Evolutionary conservation across 2,888 invertebrate species (phyloP).

Genomic region (Hypena proboscidalis): DNA sequence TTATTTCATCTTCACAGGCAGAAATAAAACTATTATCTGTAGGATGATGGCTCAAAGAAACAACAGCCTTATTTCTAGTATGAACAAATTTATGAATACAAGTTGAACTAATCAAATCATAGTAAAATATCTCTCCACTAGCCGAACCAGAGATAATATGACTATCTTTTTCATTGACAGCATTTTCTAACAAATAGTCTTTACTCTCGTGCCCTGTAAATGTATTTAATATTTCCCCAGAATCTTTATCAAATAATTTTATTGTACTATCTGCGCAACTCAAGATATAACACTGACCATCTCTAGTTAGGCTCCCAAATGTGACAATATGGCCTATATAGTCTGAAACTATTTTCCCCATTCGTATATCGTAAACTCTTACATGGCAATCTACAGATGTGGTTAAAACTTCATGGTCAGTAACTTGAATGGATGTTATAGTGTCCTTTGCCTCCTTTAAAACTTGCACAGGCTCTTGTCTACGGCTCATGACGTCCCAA

Average conservation of each 20-base stretch:
- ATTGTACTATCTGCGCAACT: slow-evolving; percentile 94
- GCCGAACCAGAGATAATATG: slow-evolving; percentile 96
- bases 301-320: slow-evolving; percentile 93
- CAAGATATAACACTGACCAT: slow-evolving; percentile 95
- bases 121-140: slow-evolving; percentile 93
- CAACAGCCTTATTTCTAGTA: slow-evolving; percentile 87
- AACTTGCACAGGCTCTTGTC: slow-evolving; percentile 80
- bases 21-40: slow-evolving; percentile 88
- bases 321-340: slow-evolving; percentile 95
- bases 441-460: slow-evolving; percentile 98
- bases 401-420: slow-evolving; percentile 95
- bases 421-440: slow-evolving; percentile 91
- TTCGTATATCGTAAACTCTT: slow-evolving; percentile 95
- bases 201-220: slow-evolving; percentile 93
- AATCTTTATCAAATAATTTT: slow-evolving; percentile 93
- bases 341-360: slow-evolving; percentile 93
- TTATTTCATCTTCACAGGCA: slow-evolving; percentile 90
- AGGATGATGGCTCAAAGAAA: slow-evolving; percentile 94
- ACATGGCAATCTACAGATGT: slow-evolving; percentile 95
- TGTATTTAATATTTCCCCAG: slow-evolving; percentile 81
- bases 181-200: slow-evolving; percentile 95
- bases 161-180: slow-evolving; percentile 93
- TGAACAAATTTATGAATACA: slow-evolving; percentile 79
- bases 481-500: slow-evolving; percentile 90
- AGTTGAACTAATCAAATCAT: slow-evolving; percentile 93